Evolutionary conservation across 92 coral and sea anemone species (phyloP).

Genomic region (Porites rus): DNA sequence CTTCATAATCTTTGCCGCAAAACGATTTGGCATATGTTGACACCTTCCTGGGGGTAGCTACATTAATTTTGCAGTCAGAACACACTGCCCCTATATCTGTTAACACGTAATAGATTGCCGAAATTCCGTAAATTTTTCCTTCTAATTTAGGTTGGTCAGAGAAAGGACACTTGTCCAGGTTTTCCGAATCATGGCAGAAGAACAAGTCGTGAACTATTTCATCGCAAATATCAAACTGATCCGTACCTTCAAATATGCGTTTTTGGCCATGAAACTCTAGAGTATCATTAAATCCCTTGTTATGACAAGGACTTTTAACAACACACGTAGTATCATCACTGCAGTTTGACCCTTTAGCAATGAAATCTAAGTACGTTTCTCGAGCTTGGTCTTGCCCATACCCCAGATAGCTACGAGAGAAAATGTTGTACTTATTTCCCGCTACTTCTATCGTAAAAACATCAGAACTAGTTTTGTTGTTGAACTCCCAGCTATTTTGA

Average conservation of each 20-base stretch:
- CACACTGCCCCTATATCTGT: slow-evolving; percentile 31
- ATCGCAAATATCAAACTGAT: not conserved
- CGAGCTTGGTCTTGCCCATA: slow-evolving; percentile 52
- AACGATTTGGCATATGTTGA: not conserved
- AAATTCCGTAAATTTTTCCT: slow-evolving; percentile 38
- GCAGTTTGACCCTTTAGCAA: not conserved
- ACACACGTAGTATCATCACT: not conserved
- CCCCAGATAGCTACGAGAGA: slow-evolving; percentile 61
- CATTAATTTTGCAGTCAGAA: slow-evolving; percentile 2
- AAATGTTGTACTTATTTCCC: slow-evolving; percentile 21
- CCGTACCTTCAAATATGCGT: slow-evolving; percentile 12
- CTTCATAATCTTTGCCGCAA: slow-evolving; percentile 10
- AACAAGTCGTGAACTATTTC: slow-evolving; percentile 7
- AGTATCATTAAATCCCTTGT: slow-evolving; percentile 11
- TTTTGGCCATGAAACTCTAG: slow-evolving; percentile 22
- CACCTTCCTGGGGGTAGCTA: slow-evolving; percentile 3
- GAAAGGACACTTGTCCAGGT: slow-evolving; percentile 32
- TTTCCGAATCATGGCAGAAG: slow-evolving; percentile 29
- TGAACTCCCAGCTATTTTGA: slow-evolving; percentile 52
- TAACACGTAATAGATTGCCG: not conserved
- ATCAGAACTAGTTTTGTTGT: not conserved
- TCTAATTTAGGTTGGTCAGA: slow-evolving; percentile 42
- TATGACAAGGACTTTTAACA: slow-evolving; percentile 54
- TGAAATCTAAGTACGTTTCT: not conserved
- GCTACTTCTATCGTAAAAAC: slow-evolving; percentile 11